Percentiles rank a stretch among this genome's conserved stretches.
Evolutionary conservation across 2,797 vertebrate species (phyloP).

Genomic region (Sitta carolinensis): DNA sequence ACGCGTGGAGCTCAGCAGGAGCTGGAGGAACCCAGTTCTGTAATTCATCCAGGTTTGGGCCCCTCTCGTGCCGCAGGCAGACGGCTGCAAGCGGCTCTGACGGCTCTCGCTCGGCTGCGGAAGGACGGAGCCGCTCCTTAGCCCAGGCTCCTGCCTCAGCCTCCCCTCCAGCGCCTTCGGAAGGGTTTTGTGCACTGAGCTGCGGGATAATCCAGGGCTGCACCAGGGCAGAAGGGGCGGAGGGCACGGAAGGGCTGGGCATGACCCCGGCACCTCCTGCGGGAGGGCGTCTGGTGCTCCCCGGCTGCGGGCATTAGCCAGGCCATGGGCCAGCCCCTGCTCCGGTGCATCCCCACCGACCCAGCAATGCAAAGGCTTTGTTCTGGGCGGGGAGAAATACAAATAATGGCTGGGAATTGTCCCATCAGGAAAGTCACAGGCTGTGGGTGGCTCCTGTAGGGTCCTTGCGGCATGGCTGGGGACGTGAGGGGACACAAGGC

Average conservation of each 20-base stretch:
- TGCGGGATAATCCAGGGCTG: neutral
- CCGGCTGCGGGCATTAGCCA: no score
- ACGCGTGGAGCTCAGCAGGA: neutral
- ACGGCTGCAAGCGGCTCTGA: neutral
- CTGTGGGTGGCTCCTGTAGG: neutral
- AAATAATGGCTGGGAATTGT: neutral
- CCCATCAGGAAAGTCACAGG: neutral
- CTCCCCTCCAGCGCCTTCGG: neutral
- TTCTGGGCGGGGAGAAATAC: neutral
- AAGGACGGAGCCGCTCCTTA: neutral
- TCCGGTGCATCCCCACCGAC: neutral
- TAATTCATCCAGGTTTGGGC: neutral
- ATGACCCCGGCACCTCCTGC: fast-evolving
- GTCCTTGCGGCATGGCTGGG: neutral
- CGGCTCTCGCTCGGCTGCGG: neutral
- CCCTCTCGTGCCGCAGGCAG: neutral
- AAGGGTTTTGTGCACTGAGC: neutral
- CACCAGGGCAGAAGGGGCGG: neutral
- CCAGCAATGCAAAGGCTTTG: neutral
- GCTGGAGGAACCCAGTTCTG: neutral
- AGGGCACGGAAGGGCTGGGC: neutral
- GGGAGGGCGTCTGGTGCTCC: neutral
- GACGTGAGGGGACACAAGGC: neutral
- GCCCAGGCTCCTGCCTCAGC: neutral
- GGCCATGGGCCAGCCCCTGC: fast-evolving